Conservation (phyloP, 2,797 vertebrate genomes). For the Poecilia wingei region DNA sequence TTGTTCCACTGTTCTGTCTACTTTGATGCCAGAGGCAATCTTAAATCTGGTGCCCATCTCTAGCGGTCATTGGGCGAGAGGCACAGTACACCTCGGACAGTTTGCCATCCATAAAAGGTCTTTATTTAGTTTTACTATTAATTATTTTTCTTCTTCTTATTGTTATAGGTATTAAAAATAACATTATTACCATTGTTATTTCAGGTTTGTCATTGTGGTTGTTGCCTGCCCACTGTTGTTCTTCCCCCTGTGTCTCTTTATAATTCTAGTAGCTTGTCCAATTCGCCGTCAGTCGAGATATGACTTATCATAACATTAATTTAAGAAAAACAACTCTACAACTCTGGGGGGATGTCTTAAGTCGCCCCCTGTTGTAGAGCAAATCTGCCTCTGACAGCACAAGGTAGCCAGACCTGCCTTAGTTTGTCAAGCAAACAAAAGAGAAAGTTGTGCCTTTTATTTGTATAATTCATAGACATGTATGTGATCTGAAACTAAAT, state of each 20-base stretch:
- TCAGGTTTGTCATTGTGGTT: neutral
- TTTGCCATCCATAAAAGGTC: neutral
- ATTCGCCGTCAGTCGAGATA: neutral
- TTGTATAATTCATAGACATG: constrained; percentile 4
- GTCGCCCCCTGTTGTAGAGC: neutral
- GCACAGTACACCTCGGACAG: neutral
- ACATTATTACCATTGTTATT: neutral
- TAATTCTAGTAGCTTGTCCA: neutral
- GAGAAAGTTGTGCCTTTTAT: neutral
- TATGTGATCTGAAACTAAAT: neutral
- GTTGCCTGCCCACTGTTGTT: neutral
- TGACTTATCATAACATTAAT: neutral
- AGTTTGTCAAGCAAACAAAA: neutral
- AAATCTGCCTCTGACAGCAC: neutral
- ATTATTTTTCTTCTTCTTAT: neutral
- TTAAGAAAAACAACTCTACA: neutral
- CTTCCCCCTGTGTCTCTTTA: no score
- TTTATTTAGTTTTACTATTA: neutral
- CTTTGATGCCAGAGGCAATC: neutral
- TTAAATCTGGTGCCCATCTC: neutral
- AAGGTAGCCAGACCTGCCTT: neutral
- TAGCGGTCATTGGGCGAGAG: neutral
- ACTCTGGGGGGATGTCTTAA: neutral
- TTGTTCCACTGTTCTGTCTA: neutral
- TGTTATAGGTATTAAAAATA: neutral